These are phyloP conservation scores for Latrodectus elegans DNA, from an alignment of 2,888 invertebrate species.

Conservation along the genomic window DNA sequence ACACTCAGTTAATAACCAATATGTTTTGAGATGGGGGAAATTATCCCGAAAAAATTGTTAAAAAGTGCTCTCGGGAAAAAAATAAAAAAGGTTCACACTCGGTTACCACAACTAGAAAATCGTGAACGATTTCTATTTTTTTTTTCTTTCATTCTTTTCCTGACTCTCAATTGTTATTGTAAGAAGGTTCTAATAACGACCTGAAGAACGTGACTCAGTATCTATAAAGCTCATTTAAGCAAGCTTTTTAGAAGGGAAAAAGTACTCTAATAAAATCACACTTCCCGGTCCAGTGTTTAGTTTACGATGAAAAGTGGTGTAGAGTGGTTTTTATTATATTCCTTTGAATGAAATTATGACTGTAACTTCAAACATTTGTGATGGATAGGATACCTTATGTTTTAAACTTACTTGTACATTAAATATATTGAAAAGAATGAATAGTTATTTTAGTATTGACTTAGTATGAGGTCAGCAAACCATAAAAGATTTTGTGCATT, in stretches of 20 bases:
- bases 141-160: constrained; percentile 2
- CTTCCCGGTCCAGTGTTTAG: neutral
- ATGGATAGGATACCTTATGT: too few species aligned
- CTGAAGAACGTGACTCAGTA: constrained; percentile 52
- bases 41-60: too few species aligned
- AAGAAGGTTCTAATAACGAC: constrained; percentile 41
- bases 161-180: constrained; percentile 36
- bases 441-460: too few species aligned
- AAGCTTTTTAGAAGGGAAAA: neutral
- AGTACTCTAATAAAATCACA: constrained; percentile 30
- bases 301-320: neutral
- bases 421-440: too few species aligned
- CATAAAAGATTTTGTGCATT: too few species aligned
- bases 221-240: constrained; percentile 47
- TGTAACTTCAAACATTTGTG: too few species aligned
- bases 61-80: neutral
- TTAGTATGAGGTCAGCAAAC: too few species aligned
- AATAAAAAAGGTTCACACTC: constrained; percentile 2
- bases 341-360: too few species aligned
- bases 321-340: neutral
- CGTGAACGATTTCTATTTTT: constrained; percentile 18
- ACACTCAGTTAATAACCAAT: constrained; percentile 38
- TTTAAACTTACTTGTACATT: too few species aligned
- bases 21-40: neutral
- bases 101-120: constrained; percentile 19